phyloP scores from a whole-genome alignment of 2,113 vertebrate genomes.

The Pongo abelii region DNA sequence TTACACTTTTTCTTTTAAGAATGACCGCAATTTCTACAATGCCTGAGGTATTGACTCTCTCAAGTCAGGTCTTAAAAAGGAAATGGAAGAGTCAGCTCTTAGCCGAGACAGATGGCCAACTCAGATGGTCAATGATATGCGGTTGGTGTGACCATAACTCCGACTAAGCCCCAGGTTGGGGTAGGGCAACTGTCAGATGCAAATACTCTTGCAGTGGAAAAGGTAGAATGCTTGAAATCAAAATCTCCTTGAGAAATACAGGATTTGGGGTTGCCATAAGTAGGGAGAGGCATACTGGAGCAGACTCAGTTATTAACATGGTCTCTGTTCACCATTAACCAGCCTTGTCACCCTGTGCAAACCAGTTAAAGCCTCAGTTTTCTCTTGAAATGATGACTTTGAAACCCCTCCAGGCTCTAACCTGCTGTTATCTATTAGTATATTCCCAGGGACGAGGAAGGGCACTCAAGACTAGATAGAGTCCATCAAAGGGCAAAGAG shows the following conservation, averaged over 20 bases:
- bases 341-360: background rate
- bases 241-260: background rate
- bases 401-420: background rate
- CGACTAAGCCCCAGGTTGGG: background rate
- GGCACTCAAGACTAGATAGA: background rate
- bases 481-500: background rate
- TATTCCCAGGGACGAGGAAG: too few relatives aligned
- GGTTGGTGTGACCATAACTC: background rate
- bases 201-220: background rate
- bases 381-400: background rate
- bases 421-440: background rate
- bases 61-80: background rate
- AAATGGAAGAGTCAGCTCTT: background rate
- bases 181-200: background rate
- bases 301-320: background rate
- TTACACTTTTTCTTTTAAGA: conserved; percentile 73
- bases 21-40: background rate
- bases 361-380: background rate
- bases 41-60: conserved; percentile 56
- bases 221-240: background rate
- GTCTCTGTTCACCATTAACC: background rate
- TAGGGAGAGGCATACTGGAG: too few relatives aligned
- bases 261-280: background rate
- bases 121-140: background rate
- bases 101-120: background rate